phyloP scores from a whole-genome alignment of 2,113 vertebrate genomes.

The Puffinus mauretanicus region DNA sequence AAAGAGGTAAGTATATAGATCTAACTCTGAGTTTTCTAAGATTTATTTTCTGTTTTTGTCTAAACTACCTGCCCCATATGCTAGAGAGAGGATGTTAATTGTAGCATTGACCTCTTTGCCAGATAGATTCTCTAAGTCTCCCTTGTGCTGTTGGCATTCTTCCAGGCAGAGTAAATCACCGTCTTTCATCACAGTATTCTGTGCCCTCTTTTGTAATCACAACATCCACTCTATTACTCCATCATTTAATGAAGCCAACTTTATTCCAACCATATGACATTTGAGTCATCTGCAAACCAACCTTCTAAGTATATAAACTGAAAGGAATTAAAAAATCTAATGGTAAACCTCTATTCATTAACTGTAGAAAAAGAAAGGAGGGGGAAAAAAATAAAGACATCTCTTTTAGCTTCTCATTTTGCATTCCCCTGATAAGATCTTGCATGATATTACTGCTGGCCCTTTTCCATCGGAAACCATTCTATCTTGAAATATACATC shows the following conservation, averaged over 20 bases:
- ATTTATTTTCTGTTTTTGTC: background rate
- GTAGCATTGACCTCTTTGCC: background rate
- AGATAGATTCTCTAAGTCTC: background rate
- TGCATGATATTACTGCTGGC: background rate
- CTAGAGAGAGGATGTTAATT: background rate
- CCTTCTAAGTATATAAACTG: background rate
- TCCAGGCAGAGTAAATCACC: background rate
- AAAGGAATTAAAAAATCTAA: background rate
- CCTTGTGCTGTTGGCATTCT: background rate
- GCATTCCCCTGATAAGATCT: background rate
- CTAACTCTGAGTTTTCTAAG: background rate
- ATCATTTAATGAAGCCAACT: background rate
- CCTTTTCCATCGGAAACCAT: background rate
- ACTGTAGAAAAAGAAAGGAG: background rate
- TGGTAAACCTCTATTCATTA: background rate
- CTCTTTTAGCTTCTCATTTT: background rate
- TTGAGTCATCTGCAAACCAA: background rate
- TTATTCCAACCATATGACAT: background rate
- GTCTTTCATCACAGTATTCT: background rate
- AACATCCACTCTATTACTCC: background rate
- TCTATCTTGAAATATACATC: background rate
- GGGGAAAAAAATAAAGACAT: background rate
- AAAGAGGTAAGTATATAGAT: background rate
- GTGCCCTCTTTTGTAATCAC: background rate
- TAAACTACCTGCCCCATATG: background rate